Evolutionary conservation across 2,797 vertebrate genomes (phyloP).

Genomic region (Apogon talboti): DNA sequence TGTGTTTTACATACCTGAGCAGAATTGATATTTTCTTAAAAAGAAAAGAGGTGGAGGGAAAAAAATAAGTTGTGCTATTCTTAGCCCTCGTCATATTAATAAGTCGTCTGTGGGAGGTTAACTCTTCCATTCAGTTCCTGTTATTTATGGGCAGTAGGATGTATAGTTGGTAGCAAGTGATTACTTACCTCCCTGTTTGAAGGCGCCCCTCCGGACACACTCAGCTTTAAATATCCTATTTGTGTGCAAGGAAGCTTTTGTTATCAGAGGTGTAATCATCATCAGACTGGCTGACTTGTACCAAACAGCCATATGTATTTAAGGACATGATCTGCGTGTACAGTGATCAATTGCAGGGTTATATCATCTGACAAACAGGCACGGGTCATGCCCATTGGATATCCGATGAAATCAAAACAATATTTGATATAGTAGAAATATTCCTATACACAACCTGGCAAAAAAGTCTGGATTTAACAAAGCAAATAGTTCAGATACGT

Average conservation of each 20-base stretch:
- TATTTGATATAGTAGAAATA: constrained; percentile 1
- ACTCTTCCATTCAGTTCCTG: constrained; percentile 58
- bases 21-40: constrained; percentile 50
- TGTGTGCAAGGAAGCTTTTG: constrained; percentile 59
- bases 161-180: constrained; percentile 49
- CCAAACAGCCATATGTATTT: constrained; percentile 73
- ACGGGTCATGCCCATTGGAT: constrained; percentile 63
- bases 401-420: too few species aligned
- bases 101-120: constrained; percentile 62
- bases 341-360: constrained; percentile 48
- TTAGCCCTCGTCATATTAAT: constrained; percentile 64
- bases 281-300: constrained; percentile 67
- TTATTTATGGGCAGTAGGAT: constrained; percentile 75
- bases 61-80: constrained; percentile 47
- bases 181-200: constrained; percentile 71
- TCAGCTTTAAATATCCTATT: constrained; percentile 76
- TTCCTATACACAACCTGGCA: constrained; percentile 17
- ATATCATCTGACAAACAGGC: constrained; percentile 80
- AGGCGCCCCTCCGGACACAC: constrained; percentile 49
- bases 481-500: too few species aligned
- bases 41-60: constrained; percentile 26
- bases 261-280: constrained; percentile 67
- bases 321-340: constrained; percentile 78
- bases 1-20: constrained; percentile 65
- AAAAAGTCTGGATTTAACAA: too few species aligned